A percentile compares a stretch with the other conserved stretches of the same genome.
These are phyloP conservation scores for Pammene aurita DNA, from an alignment of 2,888 invertebrate species.

Conservation along the genomic window DNA sequence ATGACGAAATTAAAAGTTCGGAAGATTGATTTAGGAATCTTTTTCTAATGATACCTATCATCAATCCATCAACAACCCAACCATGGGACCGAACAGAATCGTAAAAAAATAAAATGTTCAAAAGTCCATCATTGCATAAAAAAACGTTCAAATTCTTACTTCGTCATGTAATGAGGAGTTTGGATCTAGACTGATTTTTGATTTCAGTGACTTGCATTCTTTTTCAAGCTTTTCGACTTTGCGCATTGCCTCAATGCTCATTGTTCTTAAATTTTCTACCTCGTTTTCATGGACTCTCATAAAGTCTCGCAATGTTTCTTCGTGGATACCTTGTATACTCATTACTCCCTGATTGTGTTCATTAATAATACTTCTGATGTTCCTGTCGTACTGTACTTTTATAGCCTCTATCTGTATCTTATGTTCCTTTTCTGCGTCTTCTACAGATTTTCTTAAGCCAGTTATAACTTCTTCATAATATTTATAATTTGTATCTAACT, in stretches of 20 bases:
- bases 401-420: slow-evolving; percentile 73
- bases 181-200: slow-evolving; percentile 50
- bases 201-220: slow-evolving; percentile 64
- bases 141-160: slow-evolving; percentile 49
- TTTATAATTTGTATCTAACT: slow-evolving; percentile 54
- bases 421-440: slow-evolving; percentile 67
- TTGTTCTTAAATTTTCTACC: slow-evolving; percentile 73
- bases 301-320: slow-evolving; percentile 76
- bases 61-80: too few relatives aligned
- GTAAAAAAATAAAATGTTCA: too few relatives aligned
- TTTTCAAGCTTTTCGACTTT: slow-evolving; percentile 71
- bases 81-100: too few relatives aligned
- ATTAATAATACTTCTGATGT: slow-evolving; percentile 78
- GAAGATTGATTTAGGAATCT: too few relatives aligned
- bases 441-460: slow-evolving; percentile 60
- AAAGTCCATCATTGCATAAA: too few relatives aligned
- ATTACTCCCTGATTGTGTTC: slow-evolving; percentile 82
- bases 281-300: slow-evolving; percentile 79
- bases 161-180: slow-evolving; percentile 51
- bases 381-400: slow-evolving; percentile 80
- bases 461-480: slow-evolving; percentile 66
- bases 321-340: slow-evolving; percentile 80
- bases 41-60: too few relatives aligned
- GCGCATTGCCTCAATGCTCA: slow-evolving; percentile 76
- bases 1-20: too few relatives aligned